A percentile compares a stretch with the other conserved stretches of the same genome.
Evolutionary conservation across 53 echinoderm and acorn worm genomes (phyloP).

Genomic region (Echinarachnius parma): DNA sequence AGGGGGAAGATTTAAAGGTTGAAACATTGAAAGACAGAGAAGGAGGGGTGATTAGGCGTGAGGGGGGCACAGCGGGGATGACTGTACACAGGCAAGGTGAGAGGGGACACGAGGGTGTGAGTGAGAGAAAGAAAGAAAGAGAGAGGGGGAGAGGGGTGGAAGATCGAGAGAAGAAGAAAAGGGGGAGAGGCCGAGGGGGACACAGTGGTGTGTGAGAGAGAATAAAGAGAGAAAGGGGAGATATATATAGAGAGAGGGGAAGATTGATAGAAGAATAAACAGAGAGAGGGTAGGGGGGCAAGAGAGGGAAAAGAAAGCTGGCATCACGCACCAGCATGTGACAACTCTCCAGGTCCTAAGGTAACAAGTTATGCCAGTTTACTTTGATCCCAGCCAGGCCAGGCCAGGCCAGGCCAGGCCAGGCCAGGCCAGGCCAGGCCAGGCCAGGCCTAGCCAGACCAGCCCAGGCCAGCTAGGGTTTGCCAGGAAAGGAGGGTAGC

Average conservation of each 20-base stretch:
- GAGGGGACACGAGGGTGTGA: not conserved
- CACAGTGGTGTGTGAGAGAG: not conserved
- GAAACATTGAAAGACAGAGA: not conserved
- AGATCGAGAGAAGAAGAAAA: not conserved
- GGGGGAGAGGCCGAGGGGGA: constrained; percentile 3
- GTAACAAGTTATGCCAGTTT: not conserved
- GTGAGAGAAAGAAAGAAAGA: not conserved
- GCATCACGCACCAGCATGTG: constrained; percentile 18
- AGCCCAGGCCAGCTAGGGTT: constrained; percentile 1
- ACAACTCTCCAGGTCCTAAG: constrained; percentile 21
- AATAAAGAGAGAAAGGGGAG: not conserved
- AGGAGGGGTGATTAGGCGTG: not conserved
- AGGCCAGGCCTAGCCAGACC: too few relatives aligned
- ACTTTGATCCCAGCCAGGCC: too few relatives aligned
- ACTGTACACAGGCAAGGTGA: not conserved
- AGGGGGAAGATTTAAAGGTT: not conserved
- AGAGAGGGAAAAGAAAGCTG: constrained; percentile 6
- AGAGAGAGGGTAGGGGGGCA: not conserved
- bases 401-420: too few relatives aligned
- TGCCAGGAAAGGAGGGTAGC: too few relatives aligned
- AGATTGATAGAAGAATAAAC: not conserved
- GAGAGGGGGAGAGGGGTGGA: not conserved
- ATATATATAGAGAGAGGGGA: not conserved
- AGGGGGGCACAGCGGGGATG: not conserved
- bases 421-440: too few relatives aligned